A percentile compares a stretch with the other conserved stretches of the same genome.
Conservation (phyloP, 2,888 invertebrate genomes). For the Drosophila quinaria region DNA sequence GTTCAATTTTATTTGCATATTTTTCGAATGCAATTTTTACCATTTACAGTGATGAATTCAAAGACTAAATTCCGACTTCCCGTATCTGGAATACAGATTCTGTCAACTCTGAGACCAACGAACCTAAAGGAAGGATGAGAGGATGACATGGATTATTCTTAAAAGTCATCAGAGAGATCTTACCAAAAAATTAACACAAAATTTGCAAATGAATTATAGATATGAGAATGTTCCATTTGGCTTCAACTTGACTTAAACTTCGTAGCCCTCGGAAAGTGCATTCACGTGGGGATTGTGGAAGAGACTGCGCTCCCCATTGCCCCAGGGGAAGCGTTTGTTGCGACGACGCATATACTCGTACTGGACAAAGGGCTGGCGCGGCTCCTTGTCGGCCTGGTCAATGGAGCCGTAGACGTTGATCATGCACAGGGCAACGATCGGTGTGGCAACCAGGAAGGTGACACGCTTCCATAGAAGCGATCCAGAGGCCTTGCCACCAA, state of each 20-base stretch:
- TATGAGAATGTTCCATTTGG: neutral
- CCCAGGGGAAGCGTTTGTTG: slow-evolving; percentile 96
- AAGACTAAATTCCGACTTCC: neutral
- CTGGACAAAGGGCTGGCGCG: slow-evolving; percentile 88
- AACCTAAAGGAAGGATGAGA: slow-evolving; percentile 1
- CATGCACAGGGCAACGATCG: slow-evolving; percentile 90
- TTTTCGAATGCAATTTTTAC: neutral
- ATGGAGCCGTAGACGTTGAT: slow-evolving; percentile 88
- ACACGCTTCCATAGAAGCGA: slow-evolving; percentile 91
- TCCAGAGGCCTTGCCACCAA: slow-evolving; percentile 78
- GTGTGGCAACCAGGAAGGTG: slow-evolving; percentile 91
- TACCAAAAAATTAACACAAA: slow-evolving; percentile 19
- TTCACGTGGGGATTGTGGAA: slow-evolving; percentile 94
- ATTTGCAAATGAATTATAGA: neutral
- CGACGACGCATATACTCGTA: slow-evolving; percentile 92
- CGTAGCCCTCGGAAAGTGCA: slow-evolving; percentile 92
- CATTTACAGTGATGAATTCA: neutral
- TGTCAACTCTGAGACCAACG: neutral
- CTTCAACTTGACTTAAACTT: slow-evolving; percentile 77
- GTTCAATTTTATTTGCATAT: slow-evolving; percentile 26
- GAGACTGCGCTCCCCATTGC: slow-evolving; percentile 93
- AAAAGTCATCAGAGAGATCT: neutral
- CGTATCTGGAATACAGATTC: neutral
- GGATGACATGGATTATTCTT: neutral
- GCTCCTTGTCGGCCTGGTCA: slow-evolving; percentile 75